Base-by-base conservation (phyloP, 2,888 invertebrate species). In the Tachina grossa region DNA sequence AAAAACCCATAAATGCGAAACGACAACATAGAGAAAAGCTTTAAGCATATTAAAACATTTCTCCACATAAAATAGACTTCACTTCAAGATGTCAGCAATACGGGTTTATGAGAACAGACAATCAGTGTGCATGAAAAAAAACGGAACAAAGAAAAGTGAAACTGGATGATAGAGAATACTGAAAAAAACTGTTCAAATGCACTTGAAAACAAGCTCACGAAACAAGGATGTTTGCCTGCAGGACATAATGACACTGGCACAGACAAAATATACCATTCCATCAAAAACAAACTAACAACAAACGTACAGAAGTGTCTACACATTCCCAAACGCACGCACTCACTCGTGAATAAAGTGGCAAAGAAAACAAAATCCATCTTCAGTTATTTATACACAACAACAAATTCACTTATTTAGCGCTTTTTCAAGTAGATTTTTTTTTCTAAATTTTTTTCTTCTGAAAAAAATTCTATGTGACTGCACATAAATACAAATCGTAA, bases 361-460 rank as follows among this genome's bases (percentile, higher is more conserved):
- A 22, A 11, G 43, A 39, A 63, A 11, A 53, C 13, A 19, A 55
- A 74, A 69, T 74, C 47, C 69, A 49, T 75, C 69, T 84, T 75
- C 75, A 65, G 55, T 74, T 79, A 79, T 79, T 79, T 84, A 79
- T 75, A 71, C 75, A 75, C 53, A 11, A 74, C 41, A 84, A 74
- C 55, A 84, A 68, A 63, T 77, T 74, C 87, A 89, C 89, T 83
- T 74, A 61, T 72, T 77, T 78, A 87, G 88, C 87, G 72, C 31
- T 66, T 82, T 82, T 83, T 78, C 19, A 13, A 19, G 19, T 55
- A 51, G 11, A 11, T 45, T 10, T 72, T 74, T 39, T 71, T 68
- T 69, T 77, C 61, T 65, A n/a, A n/a, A n/a, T 43, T 80, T 41
- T 19, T 11, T 45, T 47, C 31, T 9, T 9, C 10, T 45, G 19